Base-by-base conservation (phyloP, 2,888 invertebrate species). In the Melinaea menophilus region DNA sequence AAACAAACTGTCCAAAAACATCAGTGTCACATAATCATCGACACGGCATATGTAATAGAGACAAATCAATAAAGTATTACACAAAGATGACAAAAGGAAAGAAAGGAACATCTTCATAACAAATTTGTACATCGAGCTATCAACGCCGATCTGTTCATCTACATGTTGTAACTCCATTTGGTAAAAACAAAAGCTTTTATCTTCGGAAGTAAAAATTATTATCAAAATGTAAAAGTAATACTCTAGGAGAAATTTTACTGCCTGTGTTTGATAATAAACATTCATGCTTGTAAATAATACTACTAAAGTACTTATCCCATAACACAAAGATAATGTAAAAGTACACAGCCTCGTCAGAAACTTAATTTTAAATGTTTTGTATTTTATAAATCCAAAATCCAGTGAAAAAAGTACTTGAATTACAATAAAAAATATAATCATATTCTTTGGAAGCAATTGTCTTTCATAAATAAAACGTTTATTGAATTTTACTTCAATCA, bases 381-480 rank as follows among this genome's bases (percentile, higher is more conserved):
- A 58, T 12, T 33, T 11, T 11, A 46, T 31, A 5, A 58, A 58
- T 4, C 46, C 58, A 31, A 58, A 57, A 57, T 57, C 57, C 45
- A 57, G 45, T 5, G 57, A 57, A 2, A 45, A 37, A 5, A 57
- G 3, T n/a, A 58, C 11, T 47, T 37, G 58, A 31, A 46, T 31
- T 33, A 46, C 2, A 12, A 45, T 46, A 47, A 58, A 58, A 47
- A 58, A 58, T 2, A 31, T 33, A 33, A 4, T 22, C 34, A 58
- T 9, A 31, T 9, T 31, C 9, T 58, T 46, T 47, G 58, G 45
- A 11, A 56, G 11, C 37, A 37, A 2, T 7, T 37, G 5, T 48
- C 22, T 48, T 48, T 48, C 13, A 48, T 48, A 5, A 12, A 4
- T 48, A n/a, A n/a, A n/a, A n/a, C 22, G 22, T 48, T 48, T 12